Evolutionary conservation across 2,113 vertebrate genomes (phyloP), one percentile per base, ranked within the genome.

Genomic region (Shinisaurus crocodilurus): DNA sequence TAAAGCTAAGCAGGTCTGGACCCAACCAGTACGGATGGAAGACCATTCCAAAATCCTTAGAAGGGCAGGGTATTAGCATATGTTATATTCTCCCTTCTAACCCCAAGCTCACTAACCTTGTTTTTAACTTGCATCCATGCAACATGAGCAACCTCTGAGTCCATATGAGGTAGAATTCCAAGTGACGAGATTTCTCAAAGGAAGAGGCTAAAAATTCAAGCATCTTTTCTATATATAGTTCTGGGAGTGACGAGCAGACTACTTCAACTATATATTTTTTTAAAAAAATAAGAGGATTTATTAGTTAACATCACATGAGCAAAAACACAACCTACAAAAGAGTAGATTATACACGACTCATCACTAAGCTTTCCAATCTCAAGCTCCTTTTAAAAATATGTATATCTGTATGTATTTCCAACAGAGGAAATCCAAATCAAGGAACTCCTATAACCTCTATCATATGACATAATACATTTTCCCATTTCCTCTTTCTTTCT

Each of bases 151-250:
- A 90, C 23, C 93, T 98, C 92, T 98, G 97, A 3, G 98, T 96
- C 99, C 99, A 99, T 0, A 91, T 95, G 57, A 99, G 98, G 95
- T 99, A 99, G 97, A 99, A 99, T 90, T 99, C 98, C 84, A 99
- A 96, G 91, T 99, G 99, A 69, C 96, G 96, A 0, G 98, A 98
- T 25, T 80, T 97, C 90, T 99, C 99, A 91, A 99, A 96, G 32
- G 98, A 97, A 0, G 97, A 85, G 0, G 98, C 98, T 92, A 99
- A 79, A 72, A 99, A 99, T 76, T 98, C 97, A 72, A 99, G 95
- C 25, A 98, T 90, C 82, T 99, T 99, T 93, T 99, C 98, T 6
- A 99, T 98, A 0, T 99, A 99, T 12, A 98, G 84, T 82, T 99
- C 98, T 8, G 99, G 99, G 1, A 99, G 97, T 0, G 98, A 98